Conservation (phyloP, 2,797 vertebrate genomes). For the Eulemur rubriventer region DNA sequence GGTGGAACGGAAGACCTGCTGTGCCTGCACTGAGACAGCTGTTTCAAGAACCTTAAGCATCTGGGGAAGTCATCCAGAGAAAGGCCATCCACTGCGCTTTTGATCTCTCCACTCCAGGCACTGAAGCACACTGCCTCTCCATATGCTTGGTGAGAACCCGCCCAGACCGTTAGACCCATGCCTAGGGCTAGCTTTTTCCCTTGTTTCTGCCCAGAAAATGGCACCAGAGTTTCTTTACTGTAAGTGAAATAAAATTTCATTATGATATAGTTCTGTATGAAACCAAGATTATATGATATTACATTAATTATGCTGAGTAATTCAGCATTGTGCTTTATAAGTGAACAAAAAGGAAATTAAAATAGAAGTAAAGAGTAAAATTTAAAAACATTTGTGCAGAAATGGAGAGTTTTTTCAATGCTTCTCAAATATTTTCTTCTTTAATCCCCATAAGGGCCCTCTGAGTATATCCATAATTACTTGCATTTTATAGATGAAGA, state of each 20-base stretch:
- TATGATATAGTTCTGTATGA: neutral
- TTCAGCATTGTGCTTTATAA: neutral
- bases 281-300: neutral
- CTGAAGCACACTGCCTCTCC: neutral
- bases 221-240: neutral
- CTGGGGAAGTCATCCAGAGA: constrained; percentile 63
- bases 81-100: constrained; percentile 39
- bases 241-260: constrained; percentile 45
- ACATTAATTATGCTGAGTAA: constrained; percentile 4
- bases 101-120: constrained; percentile 20
- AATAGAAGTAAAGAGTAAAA: neutral
- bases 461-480: neutral
- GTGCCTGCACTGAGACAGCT: constrained; percentile 50
- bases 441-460: neutral
- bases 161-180: neutral
- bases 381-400: neutral
- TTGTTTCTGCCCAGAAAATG: neutral
- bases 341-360: neutral
- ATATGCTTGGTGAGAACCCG: constrained; percentile 4
- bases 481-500: constrained; percentile 30
- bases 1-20: neutral
- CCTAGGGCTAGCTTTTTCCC: neutral
- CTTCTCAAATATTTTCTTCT: neutral
- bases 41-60: constrained; percentile 64
- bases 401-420: neutral